These are phyloP conservation scores for Remorina albescens DNA, from an alignment of 2,797 vertebrate species.

Conservation along the genomic window DNA sequence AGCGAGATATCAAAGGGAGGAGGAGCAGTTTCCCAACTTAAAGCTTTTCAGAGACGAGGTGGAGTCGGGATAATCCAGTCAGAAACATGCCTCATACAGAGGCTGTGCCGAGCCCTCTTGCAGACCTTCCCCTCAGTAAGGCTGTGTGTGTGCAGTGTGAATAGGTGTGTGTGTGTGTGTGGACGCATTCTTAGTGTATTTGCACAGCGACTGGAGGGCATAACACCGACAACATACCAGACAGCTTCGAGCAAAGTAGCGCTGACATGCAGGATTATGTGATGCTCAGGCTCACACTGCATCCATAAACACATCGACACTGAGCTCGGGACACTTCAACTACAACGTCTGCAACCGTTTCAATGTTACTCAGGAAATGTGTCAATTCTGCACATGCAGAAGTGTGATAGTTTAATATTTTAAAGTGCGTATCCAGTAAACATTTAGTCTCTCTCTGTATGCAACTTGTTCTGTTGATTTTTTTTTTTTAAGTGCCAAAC, in stretches of 20 bases:
- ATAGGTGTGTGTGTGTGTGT: conserved; percentile 22
- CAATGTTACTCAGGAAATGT: background rate
- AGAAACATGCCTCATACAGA: conserved; percentile 45
- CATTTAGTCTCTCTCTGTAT: background rate
- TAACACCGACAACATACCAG: conserved; percentile 36
- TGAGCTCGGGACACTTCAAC: conserved; percentile 10
- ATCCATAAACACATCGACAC: conserved; percentile 42
- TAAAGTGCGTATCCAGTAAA: background rate
- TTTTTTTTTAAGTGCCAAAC: no score
- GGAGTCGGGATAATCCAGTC: conserved; percentile 65
- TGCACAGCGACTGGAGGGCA: conserved; percentile 60
- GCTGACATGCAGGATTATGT: conserved; percentile 62
- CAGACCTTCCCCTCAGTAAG: conserved; percentile 39
- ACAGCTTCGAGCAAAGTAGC: conserved; percentile 56
- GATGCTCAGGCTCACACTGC: conserved; percentile 43
- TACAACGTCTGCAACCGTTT: conserved; percentile 14
- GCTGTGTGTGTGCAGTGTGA: conserved; percentile 13
- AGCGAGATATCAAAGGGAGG: conserved; percentile 54
- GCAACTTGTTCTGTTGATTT: background rate
- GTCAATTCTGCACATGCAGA: background rate
- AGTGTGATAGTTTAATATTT: background rate
- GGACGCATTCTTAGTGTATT: conserved; percentile 46
- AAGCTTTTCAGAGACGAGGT: conserved; percentile 58
- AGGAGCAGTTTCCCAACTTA: conserved; percentile 44
- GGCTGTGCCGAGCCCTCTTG: conserved; percentile 15